Conservation (phyloP, 2,888 invertebrate genomes). For the Flexamia atlantica region DNA sequence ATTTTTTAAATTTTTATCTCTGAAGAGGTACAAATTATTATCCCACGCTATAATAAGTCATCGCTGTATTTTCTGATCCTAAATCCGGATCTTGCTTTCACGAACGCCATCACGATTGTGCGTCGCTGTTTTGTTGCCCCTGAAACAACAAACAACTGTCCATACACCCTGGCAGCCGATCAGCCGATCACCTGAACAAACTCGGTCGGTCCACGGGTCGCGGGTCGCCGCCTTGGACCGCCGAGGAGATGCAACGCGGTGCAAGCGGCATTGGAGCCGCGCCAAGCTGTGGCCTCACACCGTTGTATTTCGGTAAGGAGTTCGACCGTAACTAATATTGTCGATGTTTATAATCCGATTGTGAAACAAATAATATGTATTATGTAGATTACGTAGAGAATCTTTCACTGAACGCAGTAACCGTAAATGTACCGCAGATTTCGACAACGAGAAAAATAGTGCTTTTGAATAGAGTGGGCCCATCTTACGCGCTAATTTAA, state of each 20-base stretch:
- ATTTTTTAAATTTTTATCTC: no score
- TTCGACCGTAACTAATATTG: slow-evolving; percentile 25
- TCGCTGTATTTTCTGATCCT: neutral
- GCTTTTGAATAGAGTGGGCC: no score
- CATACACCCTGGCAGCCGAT: neutral
- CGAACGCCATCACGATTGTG: no score
- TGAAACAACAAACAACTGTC: slow-evolving; percentile 1
- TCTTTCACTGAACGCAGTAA: no score
- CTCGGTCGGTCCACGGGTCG: neutral
- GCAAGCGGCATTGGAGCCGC: neutral
- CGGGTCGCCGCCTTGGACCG: neutral
- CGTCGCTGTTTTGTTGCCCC: neutral
- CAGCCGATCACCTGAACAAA: slow-evolving; percentile 23
- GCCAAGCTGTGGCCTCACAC: neutral
- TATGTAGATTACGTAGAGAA: no score
- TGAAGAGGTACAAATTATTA: no score
- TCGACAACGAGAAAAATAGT: no score
- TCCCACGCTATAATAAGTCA: no score
- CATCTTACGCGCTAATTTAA: no score
- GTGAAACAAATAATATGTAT: no score
- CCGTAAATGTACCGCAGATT: no score
- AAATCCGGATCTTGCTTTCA: neutral
- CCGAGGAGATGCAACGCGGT: slow-evolving; percentile 6
- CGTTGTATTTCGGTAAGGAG: neutral
- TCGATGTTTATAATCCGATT: neutral